These are phyloP conservation scores for Engraulis encrasicolus DNA, from an alignment of 2,113 vertebrate species.

Conservation along the genomic window DNA sequence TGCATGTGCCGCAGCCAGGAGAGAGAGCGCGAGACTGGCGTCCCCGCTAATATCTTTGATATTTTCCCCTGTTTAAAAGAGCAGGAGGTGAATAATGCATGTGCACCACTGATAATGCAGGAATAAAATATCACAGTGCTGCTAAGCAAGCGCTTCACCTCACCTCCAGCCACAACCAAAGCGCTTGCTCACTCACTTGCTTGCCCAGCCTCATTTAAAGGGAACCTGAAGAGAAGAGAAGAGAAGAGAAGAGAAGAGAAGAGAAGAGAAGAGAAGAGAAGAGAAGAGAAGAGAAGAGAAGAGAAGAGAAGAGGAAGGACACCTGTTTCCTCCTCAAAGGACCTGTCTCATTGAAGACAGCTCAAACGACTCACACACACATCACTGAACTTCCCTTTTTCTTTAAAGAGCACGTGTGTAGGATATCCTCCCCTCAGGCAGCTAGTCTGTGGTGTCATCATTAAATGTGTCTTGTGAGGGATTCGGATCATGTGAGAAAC, in stretches of 20 bases:
- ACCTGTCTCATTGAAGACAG: background rate
- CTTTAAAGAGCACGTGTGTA: background rate
- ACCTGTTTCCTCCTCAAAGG: background rate
- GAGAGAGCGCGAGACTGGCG: constrained; percentile 14
- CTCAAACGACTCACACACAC: background rate
- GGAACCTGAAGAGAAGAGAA: background rate
- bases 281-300: too few relatives aligned
- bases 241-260: too few relatives aligned
- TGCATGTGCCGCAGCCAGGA: too few relatives aligned
- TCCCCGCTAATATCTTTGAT: constrained; percentile 38
- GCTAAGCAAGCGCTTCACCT: background rate
- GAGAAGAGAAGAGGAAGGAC: background rate
- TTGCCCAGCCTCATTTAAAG: background rate
- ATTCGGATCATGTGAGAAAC: too few relatives aligned
- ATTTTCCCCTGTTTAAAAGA: constrained; percentile 43
- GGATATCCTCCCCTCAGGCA: background rate
- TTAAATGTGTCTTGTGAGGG: too few relatives aligned
- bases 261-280: too few relatives aligned
- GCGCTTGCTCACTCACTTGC: background rate
- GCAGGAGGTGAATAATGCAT: constrained; percentile 48
- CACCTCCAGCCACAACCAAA: background rate
- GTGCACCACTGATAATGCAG: constrained; percentile 32
- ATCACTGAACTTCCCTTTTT: background rate
- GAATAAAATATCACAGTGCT: background rate
- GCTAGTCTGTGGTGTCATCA: background rate